Conservation (phyloP, 2,113 vertebrate genomes). For the Acanthochromis polyacanthus region DNA sequence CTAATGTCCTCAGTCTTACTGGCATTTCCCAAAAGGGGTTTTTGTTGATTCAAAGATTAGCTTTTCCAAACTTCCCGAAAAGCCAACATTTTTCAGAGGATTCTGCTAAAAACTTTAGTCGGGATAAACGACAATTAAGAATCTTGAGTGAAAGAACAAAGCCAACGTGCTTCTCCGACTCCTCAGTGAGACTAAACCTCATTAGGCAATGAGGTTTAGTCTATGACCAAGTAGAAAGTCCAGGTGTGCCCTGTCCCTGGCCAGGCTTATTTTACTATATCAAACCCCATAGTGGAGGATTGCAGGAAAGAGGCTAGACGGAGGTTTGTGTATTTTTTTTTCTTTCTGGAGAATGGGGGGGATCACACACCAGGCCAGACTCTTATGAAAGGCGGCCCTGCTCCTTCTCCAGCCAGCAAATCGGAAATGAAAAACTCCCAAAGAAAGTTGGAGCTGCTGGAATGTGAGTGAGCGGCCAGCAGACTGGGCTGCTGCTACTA, state of each 20-base stretch:
- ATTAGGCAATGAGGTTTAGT: slow-evolving; percentile 78
- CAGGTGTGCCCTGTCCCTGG: slow-evolving; percentile 88
- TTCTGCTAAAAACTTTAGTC: slow-evolving; percentile 26
- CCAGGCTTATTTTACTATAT: slow-evolving; percentile 87
- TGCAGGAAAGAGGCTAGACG: slow-evolving; percentile 96
- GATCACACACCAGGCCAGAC: slow-evolving; percentile 91
- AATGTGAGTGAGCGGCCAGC: slow-evolving; percentile 91
- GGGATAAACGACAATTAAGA: slow-evolving; percentile 46
- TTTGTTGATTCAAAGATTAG: slow-evolving; percentile 28
- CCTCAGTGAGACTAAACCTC: slow-evolving; percentile 48
- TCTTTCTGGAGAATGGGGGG: slow-evolving; percentile 75
- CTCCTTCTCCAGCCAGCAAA: slow-evolving; percentile 90
- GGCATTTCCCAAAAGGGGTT: slow-evolving; percentile 40
- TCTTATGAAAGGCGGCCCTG: slow-evolving; percentile 83
- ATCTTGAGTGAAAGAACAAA: slow-evolving; percentile 57
- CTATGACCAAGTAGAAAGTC: slow-evolving; percentile 81
- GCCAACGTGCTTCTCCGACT: slow-evolving; percentile 51
- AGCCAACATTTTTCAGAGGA: slow-evolving; percentile 34
- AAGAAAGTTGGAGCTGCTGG: slow-evolving; percentile 88
- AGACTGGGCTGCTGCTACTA: slow-evolving; percentile 89
- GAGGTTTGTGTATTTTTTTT: slow-evolving; percentile 92
- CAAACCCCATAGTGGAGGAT: slow-evolving; percentile 89
- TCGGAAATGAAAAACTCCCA: slow-evolving; percentile 97
- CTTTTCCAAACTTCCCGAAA: slow-evolving; percentile 36
- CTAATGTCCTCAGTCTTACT: slow-evolving; percentile 27